Evolutionary conservation across 2,113 vertebrate species (phyloP), one percentile per base, ranked within the genome.

Genomic region (Calyptomena viridis): DNA sequence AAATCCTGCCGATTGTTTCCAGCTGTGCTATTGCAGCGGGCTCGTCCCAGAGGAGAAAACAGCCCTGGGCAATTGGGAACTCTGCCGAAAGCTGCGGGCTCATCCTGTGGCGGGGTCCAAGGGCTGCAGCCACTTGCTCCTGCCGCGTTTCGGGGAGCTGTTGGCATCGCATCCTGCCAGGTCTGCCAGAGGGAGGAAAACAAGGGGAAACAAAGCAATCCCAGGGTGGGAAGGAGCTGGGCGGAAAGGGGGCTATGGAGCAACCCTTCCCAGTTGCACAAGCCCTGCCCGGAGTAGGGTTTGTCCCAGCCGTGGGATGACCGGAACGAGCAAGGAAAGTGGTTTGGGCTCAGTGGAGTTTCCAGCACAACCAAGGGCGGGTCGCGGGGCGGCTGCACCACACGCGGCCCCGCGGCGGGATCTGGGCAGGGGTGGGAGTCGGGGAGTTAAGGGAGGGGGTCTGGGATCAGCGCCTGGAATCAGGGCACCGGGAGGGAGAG

Each of bases 31-130:
- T 27, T 28, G 71, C 71, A 77, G 46, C 2, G 1, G 62, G 46
- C 72, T 82, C 28, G 0, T 6, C 30, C 40, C 14, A 9, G 11
- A 8, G 31, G 8, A 42, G 31, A n/a, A 52, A 60, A 42, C 2
- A 52, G 8, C 81, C 23, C 39, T 1, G 49, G 72, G 21, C 30
- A 25, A 31, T 3, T 1, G 24, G 84, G 76, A 69, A 81, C 55
- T 8, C 11, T 25, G 73, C 14, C 1, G 1, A 42, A 5, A 27
- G 35, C 1, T 0, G 12, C 17, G 6, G 8, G 69, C 15, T 42
- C 5, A 2, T 44, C 63, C 46, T 8, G 1, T 3, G 37, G 50
- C n/a, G 4, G 30, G 23, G 23, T 18, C 27, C 10, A 1, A 23
- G 12, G 7, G 52, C 16, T 19, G 50, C 8, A 8, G 42, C 37